phyloP scores from a whole-genome alignment of 2,113 vertebrate genomes.

The Crotophaga sulcirostris region DNA sequence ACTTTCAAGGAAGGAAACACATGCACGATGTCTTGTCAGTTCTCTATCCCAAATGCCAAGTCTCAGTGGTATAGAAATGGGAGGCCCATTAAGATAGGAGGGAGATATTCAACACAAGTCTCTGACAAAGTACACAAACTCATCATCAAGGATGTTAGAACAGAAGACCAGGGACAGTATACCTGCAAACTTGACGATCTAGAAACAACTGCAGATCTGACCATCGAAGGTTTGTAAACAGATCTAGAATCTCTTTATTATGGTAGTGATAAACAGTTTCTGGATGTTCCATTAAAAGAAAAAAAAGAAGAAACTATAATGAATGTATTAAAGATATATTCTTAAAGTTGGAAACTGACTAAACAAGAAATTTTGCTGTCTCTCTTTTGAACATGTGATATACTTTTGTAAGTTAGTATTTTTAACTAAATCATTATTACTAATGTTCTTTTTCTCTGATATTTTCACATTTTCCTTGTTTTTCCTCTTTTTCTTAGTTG shows the following conservation, averaged over 20 bases:
- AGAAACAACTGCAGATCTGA: slow-evolving; percentile 89
- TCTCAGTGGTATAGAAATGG: slow-evolving; percentile 93
- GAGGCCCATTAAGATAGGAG: slow-evolving; percentile 85
- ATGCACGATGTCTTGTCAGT: slow-evolving; percentile 89
- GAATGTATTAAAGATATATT: background rate
- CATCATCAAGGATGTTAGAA: slow-evolving; percentile 87
- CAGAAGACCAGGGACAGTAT: slow-evolving; percentile 91
- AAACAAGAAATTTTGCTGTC: background rate
- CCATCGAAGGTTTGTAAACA: slow-evolving; percentile 88
- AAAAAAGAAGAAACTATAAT: background rate
- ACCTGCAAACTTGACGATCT: slow-evolving; percentile 87
- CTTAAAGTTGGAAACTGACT: background rate
- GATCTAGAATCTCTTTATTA: background rate
- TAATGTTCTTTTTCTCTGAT: background rate
- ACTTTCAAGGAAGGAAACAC: slow-evolving; percentile 92
- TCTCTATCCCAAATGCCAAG: slow-evolving; percentile 91
- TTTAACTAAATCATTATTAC: background rate
- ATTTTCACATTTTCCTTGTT: background rate
- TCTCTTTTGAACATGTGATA: background rate
- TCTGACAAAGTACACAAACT: slow-evolving; percentile 92
- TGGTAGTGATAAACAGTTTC: background rate
- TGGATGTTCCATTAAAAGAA: background rate
- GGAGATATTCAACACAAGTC: slow-evolving; percentile 86
- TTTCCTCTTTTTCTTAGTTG: background rate
- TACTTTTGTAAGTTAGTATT: background rate